Evolutionary conservation across 1,140 invertebrate genomes (phyloP).

Genomic region (Tribolium madens): DNA sequence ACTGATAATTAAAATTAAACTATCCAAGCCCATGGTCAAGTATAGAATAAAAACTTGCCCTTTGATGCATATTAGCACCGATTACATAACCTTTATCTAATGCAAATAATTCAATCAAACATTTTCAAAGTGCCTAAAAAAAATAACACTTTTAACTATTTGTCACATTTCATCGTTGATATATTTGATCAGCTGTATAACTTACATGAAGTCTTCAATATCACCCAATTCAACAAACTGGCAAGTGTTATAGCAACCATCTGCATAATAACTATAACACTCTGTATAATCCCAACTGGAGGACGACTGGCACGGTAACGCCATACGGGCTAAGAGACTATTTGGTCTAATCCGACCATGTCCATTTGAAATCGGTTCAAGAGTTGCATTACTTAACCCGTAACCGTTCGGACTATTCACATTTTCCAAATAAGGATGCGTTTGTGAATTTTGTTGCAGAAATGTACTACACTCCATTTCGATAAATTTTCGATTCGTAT

Average conservation of each 20-base stretch:
- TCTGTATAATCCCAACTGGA: conserved; percentile 72
- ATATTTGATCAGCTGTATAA: conserved; percentile 48
- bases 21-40: too few species aligned
- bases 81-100: not conserved
- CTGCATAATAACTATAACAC: conserved; percentile 73
- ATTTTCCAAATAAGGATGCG: not conserved
- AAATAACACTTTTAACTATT: not conserved
- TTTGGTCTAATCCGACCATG: conserved; percentile 50
- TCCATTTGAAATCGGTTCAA: not conserved
- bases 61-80: not conserved
- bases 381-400: conserved; percentile 1
- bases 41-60: too few species aligned
- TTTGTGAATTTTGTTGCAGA: not conserved
- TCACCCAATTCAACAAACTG: conserved; percentile 74
- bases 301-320: conserved; percentile 69
- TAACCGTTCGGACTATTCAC: not conserved
- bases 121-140: not conserved
- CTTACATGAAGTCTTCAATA: conserved; percentile 80
- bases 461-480: conserved; percentile 22
- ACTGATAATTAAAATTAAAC: too few species aligned
- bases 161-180: not conserved
- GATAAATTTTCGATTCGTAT: not conserved
- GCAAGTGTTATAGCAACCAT: conserved; percentile 71
- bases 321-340: conserved; percentile 57
- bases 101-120: not conserved